phyloP scores from a whole-genome alignment of 2,113 vertebrate genomes.

The Irena cyanogastra region DNA sequence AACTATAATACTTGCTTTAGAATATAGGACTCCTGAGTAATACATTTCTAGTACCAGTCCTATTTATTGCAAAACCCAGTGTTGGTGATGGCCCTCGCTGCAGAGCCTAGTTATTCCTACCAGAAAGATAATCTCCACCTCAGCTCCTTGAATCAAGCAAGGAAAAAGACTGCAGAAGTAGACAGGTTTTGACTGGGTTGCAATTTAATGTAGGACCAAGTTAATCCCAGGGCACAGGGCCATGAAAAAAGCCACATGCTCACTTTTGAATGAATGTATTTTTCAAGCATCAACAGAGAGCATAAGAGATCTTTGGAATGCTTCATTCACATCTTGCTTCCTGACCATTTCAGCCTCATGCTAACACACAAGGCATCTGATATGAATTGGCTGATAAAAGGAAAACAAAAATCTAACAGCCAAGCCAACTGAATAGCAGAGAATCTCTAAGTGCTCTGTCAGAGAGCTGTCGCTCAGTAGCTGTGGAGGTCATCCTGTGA shows the following conservation, averaged over 20 bases:
- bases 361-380: not conserved
- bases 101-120: not conserved
- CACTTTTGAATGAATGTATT: not conserved
- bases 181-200: not conserved
- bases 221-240: not conserved
- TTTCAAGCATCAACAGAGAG: not conserved
- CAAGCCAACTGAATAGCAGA: not conserved
- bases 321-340: not conserved
- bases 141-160: not conserved
- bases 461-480: not conserved
- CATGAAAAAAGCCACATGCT: not conserved
- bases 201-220: not conserved
- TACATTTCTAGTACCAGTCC: accelerated
- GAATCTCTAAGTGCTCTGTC: not conserved
- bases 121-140: not conserved
- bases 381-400: not conserved
- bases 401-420: not conserved
- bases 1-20: not conserved
- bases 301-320: not conserved
- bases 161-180: not conserved
- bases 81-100: not conserved
- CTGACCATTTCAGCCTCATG: not conserved
- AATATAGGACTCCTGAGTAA: not conserved
- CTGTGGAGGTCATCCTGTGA: not conserved
- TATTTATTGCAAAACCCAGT: not conserved